Base-by-base conservation (phyloP, 1,140 invertebrate genomes). In the Capitella teleta region DNA sequence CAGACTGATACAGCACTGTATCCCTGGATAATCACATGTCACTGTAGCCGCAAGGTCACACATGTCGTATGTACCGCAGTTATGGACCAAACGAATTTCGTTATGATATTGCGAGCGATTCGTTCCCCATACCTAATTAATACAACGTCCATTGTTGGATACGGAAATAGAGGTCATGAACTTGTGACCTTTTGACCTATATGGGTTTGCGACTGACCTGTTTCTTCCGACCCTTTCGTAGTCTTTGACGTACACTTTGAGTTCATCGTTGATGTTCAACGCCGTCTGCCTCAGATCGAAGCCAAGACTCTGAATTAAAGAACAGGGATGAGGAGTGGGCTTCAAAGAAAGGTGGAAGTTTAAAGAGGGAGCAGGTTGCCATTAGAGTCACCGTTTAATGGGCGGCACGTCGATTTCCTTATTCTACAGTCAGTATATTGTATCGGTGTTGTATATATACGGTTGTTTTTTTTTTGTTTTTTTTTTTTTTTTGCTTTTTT, bases 171-270 rank as follows among this genome's bases (percentile, higher is more conserved):
- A 2, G 23, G 23, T 10, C 12, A 30, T 12, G 12, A 14, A 8
- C 38, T 6, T 6, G 21, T 21, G 8, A 12, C 6, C 28, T 5
- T 32, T 14, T n/a, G 16, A 4, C 26, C 23, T 18, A 25, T 5
- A 25, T 25, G 5, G 18, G 28, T 10, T 40, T n/a, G 12, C 14
- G 5, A 44, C 36, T n/a, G 19, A 69, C 68, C 62, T 68, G 58
- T 70, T 68, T 49, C 61, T 52, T 23, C 68, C 68, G 40, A 70
- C 57, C 28, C 56, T 59, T 50, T 70, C 65, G 58, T 60, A 64
- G 46, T 68, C 66, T 49, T 63, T 67, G 14, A 70, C 52, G 10
- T 53, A 41, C 28, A 69, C 41, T 5, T 52, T 25, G 5, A 70
- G 36, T 26, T 61, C 55, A 62, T 70, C 66, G 19, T 32, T 44